Evolutionary conservation across 2,888 invertebrate species (phyloP).

Genomic region (Gerris lacustris): DNA sequence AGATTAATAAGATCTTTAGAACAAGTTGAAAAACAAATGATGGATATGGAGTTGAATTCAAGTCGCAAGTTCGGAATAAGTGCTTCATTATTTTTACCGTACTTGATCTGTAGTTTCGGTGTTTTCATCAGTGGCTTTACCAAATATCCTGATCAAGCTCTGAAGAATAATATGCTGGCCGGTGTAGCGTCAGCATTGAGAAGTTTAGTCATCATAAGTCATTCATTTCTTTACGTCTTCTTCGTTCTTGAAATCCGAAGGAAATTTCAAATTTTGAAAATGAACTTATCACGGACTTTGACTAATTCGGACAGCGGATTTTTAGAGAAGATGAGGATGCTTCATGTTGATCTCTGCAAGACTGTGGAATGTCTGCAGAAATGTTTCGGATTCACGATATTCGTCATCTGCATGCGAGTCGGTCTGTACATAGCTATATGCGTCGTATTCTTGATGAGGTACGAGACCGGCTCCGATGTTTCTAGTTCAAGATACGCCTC

Average conservation of each 20-base stretch:
- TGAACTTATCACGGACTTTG: neutral
- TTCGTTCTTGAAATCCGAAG: neutral
- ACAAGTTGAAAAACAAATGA: neutral
- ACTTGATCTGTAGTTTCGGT: neutral
- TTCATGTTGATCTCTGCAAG: neutral
- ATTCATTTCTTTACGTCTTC: neutral
- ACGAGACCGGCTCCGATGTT: neutral
- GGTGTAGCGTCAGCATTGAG: neutral
- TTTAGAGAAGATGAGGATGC: neutral
- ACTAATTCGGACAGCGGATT: neutral
- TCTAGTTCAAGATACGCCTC: neutral
- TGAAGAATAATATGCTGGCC: neutral
- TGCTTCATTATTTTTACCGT: neutral
- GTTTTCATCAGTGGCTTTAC: neutral
- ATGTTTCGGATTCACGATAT: neutral
- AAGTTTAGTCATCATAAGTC: neutral
- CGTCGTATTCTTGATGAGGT: neutral
- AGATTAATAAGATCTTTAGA: neutral
- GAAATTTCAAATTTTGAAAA: neutral
- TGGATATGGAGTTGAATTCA: neutral
- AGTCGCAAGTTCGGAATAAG: neutral
- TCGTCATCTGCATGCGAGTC: neutral
- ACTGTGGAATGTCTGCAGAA: neutral
- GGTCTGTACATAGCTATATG: neutral
- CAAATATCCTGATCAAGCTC: neutral